Base-by-base conservation (phyloP, 2,797 vertebrate species). In the Schizopygopsis pylzovi region DNA sequence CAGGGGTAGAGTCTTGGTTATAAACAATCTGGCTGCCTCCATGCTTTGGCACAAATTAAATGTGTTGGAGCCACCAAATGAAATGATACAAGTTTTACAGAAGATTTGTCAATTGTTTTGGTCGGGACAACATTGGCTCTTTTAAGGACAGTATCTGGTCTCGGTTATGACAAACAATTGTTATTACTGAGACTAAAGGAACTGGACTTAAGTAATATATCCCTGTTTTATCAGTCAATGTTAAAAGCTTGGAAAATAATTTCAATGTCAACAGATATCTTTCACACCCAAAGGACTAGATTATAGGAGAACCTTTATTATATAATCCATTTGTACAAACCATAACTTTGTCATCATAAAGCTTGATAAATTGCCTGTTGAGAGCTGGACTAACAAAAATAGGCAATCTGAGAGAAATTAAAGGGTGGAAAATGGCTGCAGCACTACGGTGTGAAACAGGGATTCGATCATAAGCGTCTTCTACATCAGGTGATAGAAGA, bases 61-160 rank as follows among this genome's bases (percentile, higher is more conserved):
- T 28, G 28, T 28, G 28, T 28, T 28, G 28, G 16, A 20, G 0
- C 61, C 16, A 20, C 28, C 81, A 1, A 28, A 33, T 5, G 22
- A 78, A 6, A 28, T 82, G 8, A 47, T 76, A 1, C 28, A 67
- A 7, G 68, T 65, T 1, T 5, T 68, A 2, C 77, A 71, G 9
- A 13, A 16, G 1, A 15, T 45, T 61, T 0, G 0, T 84, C 5
- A 11, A 84, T 41, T 9, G 86, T 73, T 4, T 75, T 87, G 61
- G 77, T 49, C 72, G 4, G 79, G 79, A 0, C 4, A 65, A 1
- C 80, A 84, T 41, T 76, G 82, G 37, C 63, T 56, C 16, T 87
- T 20, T 39, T 88, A 13, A 71, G 61, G 28, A 87, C 16, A 54
- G 18, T 16, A 9, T 65, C 43, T 1, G 1, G 12, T 3, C 12